Base-by-base conservation (phyloP, 1,140 invertebrate species). In the Matsumurasca onukii region DNA sequence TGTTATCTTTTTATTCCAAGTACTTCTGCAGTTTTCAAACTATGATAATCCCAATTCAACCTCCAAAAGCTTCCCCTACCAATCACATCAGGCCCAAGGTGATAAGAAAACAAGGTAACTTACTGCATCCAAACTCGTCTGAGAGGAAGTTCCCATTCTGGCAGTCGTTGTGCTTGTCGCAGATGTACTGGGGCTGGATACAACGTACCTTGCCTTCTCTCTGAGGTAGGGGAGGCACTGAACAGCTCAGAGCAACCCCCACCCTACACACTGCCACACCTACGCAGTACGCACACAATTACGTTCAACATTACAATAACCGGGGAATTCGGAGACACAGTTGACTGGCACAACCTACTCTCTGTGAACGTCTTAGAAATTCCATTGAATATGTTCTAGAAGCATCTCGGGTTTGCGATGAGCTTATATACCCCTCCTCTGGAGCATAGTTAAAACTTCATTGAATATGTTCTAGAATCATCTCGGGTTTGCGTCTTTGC, bases 141-240 rank as follows among this genome's bases (percentile, higher is more conserved):
- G 77, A 77, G 2, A 78, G 75, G 22, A 62, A 69, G 3, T 72
- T 62, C 12, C 75, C 77, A 66, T 79, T 79, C 62, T 75, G 74
- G 66, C 82, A 84, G 70, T 84, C 80, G 67, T 81, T 81, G 57
- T 67, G 51, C 0, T 77, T 76, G 68, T 84, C 81, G 72, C 82
- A 84, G 3, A 84, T 69, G 66, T 71, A 78, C 22, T 72, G 62
- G 20, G 66, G 52, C 3, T 57, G 39, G 29, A 78, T 76, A 59
- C 76, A 77, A 20, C 76, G 72, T 12, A 73, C 71, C 9, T 64
- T 73, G 39, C 55, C 31, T 1, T n/a, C 27, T 24, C 51, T 71
- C 17, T 55, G 52, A 27, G 52, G 29, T 0, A 51, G 25, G 15
- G 48, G 64, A 17, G 72, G 69, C 5, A 57, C 48, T 0, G 62